phyloP scores from a whole-genome alignment of 2,113 vertebrate genomes.

The Anthoscopus minutus region DNA sequence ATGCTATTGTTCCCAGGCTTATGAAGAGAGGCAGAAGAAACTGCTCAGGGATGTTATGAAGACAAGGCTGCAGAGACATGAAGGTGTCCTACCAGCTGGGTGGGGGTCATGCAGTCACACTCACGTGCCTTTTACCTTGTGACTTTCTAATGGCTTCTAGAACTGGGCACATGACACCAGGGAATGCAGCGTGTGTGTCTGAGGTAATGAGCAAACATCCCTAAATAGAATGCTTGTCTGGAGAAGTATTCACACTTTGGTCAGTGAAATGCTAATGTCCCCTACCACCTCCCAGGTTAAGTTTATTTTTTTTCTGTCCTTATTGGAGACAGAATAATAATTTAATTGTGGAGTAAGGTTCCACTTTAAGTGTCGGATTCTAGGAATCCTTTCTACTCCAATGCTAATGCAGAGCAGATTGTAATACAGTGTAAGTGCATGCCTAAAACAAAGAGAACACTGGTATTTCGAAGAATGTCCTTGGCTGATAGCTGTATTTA shows the following conservation, averaged over 20 bases:
- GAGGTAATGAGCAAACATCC: conserved; percentile 29
- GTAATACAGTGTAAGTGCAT: neutral
- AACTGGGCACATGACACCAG: conserved; percentile 45
- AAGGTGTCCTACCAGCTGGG: neutral
- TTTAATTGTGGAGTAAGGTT: neutral
- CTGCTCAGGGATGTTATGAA: neutral
- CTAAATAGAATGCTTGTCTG: conserved; percentile 5
- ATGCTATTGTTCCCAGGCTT: rapidly evolving
- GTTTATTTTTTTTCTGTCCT: neutral
- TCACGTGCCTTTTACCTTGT: conserved; percentile 27
- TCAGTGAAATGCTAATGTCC: neutral
- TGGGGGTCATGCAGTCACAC: neutral
- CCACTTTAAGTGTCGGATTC: neutral
- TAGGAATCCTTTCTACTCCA: neutral
- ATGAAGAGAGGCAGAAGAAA: neutral
- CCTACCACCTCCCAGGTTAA: neutral
- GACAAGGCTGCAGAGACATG: neutral
- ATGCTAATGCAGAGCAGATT: neutral
- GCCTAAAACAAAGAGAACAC: neutral
- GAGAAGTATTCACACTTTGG: neutral
- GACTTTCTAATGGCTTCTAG: conserved; percentile 44
- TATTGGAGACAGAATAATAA: neutral
- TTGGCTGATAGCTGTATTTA: neutral
- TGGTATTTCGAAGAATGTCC: neutral
- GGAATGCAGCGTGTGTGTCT: neutral